Base-by-base conservation (phyloP, 1,140 invertebrate genomes). In the Coenobita brevimanus region DNA sequence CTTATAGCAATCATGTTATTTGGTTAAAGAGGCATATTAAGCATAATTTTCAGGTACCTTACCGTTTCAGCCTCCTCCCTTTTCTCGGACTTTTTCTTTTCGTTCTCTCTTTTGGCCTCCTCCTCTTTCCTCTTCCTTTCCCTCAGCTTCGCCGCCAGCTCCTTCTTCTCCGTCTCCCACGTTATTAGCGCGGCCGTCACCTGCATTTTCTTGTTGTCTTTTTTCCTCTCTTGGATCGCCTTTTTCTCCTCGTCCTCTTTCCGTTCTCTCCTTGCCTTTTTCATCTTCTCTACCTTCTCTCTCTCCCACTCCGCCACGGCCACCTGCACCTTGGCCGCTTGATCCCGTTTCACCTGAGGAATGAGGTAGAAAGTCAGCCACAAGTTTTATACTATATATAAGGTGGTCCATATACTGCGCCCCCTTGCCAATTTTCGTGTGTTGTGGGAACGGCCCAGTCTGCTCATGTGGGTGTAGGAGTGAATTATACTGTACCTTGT, bases 81-180 rank as follows among this genome's bases (percentile, higher is more conserved):
- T 41, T 78, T 80, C 1, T 10, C 10, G 1, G 21, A 0, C n/a
- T 80, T 69, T 6, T 80, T 38, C 27, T 27, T 67, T 30, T 46
- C 84, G 3, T 54, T 54, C 21, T 86, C 62, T 27, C 21, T 80
- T 27, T 79, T 50, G n/a, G 62, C 27, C 13, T 86, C 75, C 27
- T 8, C 50, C 27, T 79, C 84, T 54, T n/a, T 6, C 17, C 30
- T 79, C 84, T 54, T 86, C 84, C 36, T 80, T 62, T 86, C 84
- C 36, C 75, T 54, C 62, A 30, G 78, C 62, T 79, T 79, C 33
- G 8, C 67, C 30, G 60, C 84, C 75, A 86, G 43, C 54, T 78
- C 84, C 1, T 64, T 79, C 17, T 86, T 86, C 84, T 86, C 84
- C 41, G 38, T 80, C 60, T 86, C 84, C 84, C 84, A 86, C 8